Conservation (phyloP, 2,888 invertebrate species). For the Idaea biselata region DNA sequence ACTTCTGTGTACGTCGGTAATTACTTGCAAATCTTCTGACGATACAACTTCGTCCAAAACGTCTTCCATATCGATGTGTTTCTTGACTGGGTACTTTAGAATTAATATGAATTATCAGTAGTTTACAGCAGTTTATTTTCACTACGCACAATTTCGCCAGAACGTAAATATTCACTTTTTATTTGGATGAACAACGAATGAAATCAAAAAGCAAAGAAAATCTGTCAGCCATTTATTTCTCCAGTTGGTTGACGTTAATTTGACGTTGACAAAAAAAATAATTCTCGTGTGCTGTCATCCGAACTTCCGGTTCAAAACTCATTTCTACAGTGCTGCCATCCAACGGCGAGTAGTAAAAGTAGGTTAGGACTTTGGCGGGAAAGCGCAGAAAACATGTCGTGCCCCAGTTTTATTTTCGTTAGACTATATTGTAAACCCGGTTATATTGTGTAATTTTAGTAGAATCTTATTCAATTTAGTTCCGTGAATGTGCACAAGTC, state of each 20-base stretch:
- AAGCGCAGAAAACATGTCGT: no score
- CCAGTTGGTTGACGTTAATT: conserved; percentile 20
- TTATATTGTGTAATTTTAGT: no score
- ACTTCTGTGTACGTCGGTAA: conserved; percentile 9
- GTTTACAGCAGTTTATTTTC: not conserved
- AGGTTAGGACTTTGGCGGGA: no score
- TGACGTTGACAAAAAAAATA: not conserved
- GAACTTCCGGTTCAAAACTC: no score
- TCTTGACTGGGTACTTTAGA: conserved; percentile 10
- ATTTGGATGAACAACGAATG: not conserved
- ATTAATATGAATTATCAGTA: not conserved
- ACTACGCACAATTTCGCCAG: conserved; percentile 2
- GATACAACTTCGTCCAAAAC: conserved; percentile 90
- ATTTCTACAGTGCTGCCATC: no score
- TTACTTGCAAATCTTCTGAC: conserved; percentile 91
- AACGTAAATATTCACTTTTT: not conserved
- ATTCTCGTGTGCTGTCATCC: no score
- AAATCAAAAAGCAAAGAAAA: not conserved
- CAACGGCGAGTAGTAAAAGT: no score
- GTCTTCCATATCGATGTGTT: conserved; percentile 86
- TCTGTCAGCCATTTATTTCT: not conserved
- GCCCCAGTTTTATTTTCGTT: no score
- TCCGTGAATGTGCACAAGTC: no score
- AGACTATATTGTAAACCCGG: no score
- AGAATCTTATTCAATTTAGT: no score